Evolutionary conservation across 2,113 vertebrate species (phyloP), one percentile per base, ranked within the genome.

Genomic region (Falco punctatus): DNA sequence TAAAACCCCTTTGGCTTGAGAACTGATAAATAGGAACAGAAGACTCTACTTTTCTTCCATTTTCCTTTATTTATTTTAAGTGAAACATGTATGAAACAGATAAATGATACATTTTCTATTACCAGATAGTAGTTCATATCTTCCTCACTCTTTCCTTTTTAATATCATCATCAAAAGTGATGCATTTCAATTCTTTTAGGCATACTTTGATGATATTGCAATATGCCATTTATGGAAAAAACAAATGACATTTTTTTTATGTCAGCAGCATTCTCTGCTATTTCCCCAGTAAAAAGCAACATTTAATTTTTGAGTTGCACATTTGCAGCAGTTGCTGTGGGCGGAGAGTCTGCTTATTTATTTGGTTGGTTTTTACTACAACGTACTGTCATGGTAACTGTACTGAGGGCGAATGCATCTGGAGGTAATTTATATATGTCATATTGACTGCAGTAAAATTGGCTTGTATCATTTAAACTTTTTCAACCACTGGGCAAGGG

Each of bases 361-460:
- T 93, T 91, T 94, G 70, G 84, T 86, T 85, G 93, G 62, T 11
- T 91, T 96, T 93, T 86, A 96, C 88, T 92, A 95, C 88, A 91
- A 84, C 82, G 73, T 42, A 95, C 95, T 95, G 96, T 92, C 92
- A 94, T 95, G 95, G 96, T 95, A 96, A 93, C 96, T 95, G 89
- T 59, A 82, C 38, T 10, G 40, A 90, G 82, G 81, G 54, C 1
- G 40, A 95, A 69, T 87, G 79, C 91, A 96, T 91, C 86, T 92
- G 92, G 81, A 89, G 55, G 79, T 92, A 86, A 94, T 94, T 91
- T 61, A 58, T 77, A 65, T 62, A 55, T 46, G 81, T 90, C 94
- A 55, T 13, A 66, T 70, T 91, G 91, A 92, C 64, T 72, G 78
- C 91, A 80, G 89, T 19, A 78, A 70, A 51, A 70, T 27, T 54